Base-by-base conservation (phyloP, 1,140 invertebrate species). In the Acyrthosiphon pisum region DNA sequence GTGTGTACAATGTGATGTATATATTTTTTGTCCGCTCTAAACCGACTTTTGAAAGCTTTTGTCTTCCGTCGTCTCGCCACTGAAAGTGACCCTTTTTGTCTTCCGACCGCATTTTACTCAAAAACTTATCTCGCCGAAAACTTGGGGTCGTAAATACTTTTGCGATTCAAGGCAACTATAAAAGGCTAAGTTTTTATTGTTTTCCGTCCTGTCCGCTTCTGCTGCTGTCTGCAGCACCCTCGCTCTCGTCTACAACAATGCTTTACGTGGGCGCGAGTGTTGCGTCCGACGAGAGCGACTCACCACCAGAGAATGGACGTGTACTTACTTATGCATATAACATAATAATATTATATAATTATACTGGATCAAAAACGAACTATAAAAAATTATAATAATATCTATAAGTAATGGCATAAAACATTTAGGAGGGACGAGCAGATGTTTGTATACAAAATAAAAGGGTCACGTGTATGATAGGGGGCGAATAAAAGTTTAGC, bases 21-120 rank as follows among this genome's bases (percentile, higher is more conserved):
- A 68, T 68, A 50, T 68, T 48, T 83, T 83, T 90, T 90, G 53
- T 90, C 53, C 37, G 53, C 89, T 90, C 56, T 90, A 90, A 90
- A 68, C 89, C 91, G 48, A 93, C 76, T 93, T 84, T 93, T 53
- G 68, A 92, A 92, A 83, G 90, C 90, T 83, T 93, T 84, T 93
- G 91, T 84, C 91, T 93, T 92, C 46, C n/a, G 37, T 93, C 35
- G 81, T 41, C 48, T 92, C 46, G 46, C 81, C 44, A 84, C 91
- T 35, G 37, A 60, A 90, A 68, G 53, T 68, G 89, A 68, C 89
- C 89, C 53, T 90, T 90, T 90, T 90, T 68, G 89, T 89, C 87
- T 89, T 89, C 37, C 53, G 35, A 90, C 89, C 89, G 56, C 89
- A 68, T 90, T 90, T 90, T 68, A 68, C 53, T 90, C 89, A 44